Base-by-base conservation (phyloP, 2,888 invertebrate species). In the Gnatocerus cornutus region DNA sequence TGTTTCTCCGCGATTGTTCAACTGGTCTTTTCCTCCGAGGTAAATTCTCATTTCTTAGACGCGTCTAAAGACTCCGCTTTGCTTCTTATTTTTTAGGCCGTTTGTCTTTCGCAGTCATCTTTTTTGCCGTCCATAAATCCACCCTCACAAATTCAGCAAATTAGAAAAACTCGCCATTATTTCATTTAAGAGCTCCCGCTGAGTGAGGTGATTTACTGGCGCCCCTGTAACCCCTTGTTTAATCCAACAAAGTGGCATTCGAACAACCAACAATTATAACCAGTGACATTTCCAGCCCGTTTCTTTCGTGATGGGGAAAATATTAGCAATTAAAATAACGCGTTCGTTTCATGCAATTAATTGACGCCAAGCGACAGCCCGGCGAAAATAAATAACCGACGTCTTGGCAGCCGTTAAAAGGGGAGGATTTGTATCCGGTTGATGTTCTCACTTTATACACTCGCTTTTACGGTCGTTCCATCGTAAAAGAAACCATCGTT, bases 401-500 rank as follows among this genome's bases (percentile, higher is more conserved):
- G 10, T 43, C 13, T 45, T 21, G 45, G n/a, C 29, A 8, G 30
- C 29, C 29, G 45, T 43, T 58, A 43, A 56, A 58, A 58, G 13
- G 14, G 10, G 41, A 61, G 46, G 48, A 48, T 61, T 48, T 61
- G 61, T 61, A 33, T 46, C 61, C 43, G 29, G 45, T 12, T 27
- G 29, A 58, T 58, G 29, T 58, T 58, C 45, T 43, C 43, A 43
- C 45, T 46, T 48, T 46, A 48, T 61, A 21, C 21, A 48, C 37
- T 30, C 16, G n/a, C 13, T 43, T 61, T 61, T 61, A 61, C 14
- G 16, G 48, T 10, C 16, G 45, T n/a, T 30, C 14, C 61, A 14
- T 61, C 61, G 61, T 61, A 61, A 61, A 61, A 61, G 61, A 30
- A 48, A 61, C 13, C 61, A 48, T 48, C 48, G 58, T 48, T 61